Percentiles rank a stretch among this genome's conserved stretches.
Conservation (phyloP, 2,113 vertebrate genomes). For the Cebus imitator region DNA sequence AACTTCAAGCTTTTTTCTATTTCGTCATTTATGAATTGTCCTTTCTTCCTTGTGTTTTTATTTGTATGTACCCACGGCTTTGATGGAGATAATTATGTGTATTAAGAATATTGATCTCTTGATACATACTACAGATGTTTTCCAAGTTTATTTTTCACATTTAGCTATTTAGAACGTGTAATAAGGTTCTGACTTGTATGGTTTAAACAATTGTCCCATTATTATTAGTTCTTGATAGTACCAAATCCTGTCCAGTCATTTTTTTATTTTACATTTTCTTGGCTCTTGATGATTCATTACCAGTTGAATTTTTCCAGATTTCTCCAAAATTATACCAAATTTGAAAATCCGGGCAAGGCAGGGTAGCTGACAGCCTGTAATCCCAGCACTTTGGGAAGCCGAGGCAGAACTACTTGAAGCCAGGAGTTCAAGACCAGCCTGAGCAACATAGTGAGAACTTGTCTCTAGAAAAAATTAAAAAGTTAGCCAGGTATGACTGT, state of each 20-base stretch:
- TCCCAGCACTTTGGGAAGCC: not conserved
- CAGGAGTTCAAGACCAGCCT: not conserved
- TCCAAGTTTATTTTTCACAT: not conserved
- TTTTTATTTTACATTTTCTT: conserved; percentile 20
- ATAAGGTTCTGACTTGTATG: not conserved
- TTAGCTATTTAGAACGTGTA: not conserved
- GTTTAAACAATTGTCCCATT: not conserved
- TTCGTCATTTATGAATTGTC: not conserved
- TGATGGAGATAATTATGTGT: not conserved
- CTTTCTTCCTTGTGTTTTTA: not conserved
- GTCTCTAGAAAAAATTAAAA: not conserved
- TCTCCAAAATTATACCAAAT: conserved; percentile 15
- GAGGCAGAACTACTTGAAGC: not conserved
- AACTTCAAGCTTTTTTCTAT: not conserved
- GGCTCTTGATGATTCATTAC: not conserved
- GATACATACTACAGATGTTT: not conserved
- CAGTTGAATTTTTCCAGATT: not conserved
- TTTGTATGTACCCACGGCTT: not conserved
- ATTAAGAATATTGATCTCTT: not conserved
- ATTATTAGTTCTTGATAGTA: not conserved
- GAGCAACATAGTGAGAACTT: not conserved
- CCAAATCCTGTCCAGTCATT: not conserved
- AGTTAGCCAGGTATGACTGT: not conserved
- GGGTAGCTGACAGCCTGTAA: not conserved
- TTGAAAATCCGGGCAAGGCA: not conserved